Evolutionary conservation across 1,140 invertebrate species (phyloP), one percentile per base, ranked within the genome.

Genomic region (Sipha flava): DNA sequence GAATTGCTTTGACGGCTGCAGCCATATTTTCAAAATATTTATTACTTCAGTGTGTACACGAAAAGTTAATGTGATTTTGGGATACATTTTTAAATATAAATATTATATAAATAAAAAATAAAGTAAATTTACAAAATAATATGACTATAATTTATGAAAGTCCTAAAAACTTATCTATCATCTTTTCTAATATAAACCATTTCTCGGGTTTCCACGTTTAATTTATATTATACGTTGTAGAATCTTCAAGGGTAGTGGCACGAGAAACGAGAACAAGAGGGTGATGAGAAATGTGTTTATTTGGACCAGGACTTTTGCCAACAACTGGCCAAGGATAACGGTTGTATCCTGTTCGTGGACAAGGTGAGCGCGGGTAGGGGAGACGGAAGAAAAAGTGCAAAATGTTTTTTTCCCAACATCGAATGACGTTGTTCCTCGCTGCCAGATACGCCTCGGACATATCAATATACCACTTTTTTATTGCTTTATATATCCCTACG

Each of bases 231-330:
- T 70, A 49, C 68, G 47, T 52, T 72, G 10, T 45, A 16, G 43
- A 31, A 23, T 49, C 23, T 47, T 31, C 2, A 26, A 49, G 14
- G 45, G 68, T 72, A 6, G 40, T n/a, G 40, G 37, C 37, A 23
- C 40, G 62, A 26, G 29, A 6, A 16, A 31, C 21, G 23, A 49
- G 26, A 49, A 49, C 23, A 34, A 31, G n/a, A 49, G 29, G 45
- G 40, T n/a, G n/a, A 75, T 54, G 47, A 75, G 72, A 75, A 75
- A 52, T 57, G 72, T 73, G 70, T 73, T 73, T 73, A 73, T 47
- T 73, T 52, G 45, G 45, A 73, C 26, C 31, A 26, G 72, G 72
- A 75, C 26, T 75, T 54, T 75, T 75, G 72, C 72, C 72, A 75
- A 23, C 16, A 1, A 75, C 47, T 23, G 31, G 47, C 49, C 45